These are phyloP conservation scores for Philopotamus ludificatus DNA, from an alignment of 1,140 invertebrate species.

Conservation along the genomic window DNA sequence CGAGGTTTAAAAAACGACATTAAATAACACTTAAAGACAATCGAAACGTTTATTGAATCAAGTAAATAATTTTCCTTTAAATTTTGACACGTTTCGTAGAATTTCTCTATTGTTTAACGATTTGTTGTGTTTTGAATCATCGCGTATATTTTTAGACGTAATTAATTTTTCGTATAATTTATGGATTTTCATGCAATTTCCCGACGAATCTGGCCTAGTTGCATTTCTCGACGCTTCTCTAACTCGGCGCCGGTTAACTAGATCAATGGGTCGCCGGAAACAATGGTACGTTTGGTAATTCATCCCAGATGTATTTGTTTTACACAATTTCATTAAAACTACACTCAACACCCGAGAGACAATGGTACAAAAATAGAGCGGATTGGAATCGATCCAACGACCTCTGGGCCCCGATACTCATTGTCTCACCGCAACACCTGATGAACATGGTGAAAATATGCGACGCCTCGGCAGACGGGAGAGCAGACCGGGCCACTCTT, in stretches of 20 bases:
- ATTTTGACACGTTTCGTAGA: too few species aligned
- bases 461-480: too few species aligned
- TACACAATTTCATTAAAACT: constrained; percentile 27
- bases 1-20: too few species aligned
- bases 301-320: constrained; percentile 22
- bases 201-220: background rate
- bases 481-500: too few species aligned
- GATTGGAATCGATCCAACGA: background rate
- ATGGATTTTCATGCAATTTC: too few species aligned
- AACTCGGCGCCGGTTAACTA: constrained; percentile 16
- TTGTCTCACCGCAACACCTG: constrained; percentile 7
- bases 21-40: too few species aligned
- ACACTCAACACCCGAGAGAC: background rate
- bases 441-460: background rate
- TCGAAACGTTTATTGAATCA: too few species aligned
- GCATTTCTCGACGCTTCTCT: background rate
- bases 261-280: constrained; percentile 23
- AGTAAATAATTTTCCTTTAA: too few species aligned
- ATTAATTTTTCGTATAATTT: too few species aligned
- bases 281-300: constrained; percentile 24
- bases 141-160: too few species aligned
- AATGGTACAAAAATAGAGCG: constrained; percentile 23
- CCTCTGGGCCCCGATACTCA: constrained; percentile 4
- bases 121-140: too few species aligned
- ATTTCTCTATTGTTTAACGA: too few species aligned